These are phyloP conservation scores for Zoroaster sp. DNA, from an alignment of 53 echinoderm and acorn worm genomes.

Conservation along the genomic window DNA sequence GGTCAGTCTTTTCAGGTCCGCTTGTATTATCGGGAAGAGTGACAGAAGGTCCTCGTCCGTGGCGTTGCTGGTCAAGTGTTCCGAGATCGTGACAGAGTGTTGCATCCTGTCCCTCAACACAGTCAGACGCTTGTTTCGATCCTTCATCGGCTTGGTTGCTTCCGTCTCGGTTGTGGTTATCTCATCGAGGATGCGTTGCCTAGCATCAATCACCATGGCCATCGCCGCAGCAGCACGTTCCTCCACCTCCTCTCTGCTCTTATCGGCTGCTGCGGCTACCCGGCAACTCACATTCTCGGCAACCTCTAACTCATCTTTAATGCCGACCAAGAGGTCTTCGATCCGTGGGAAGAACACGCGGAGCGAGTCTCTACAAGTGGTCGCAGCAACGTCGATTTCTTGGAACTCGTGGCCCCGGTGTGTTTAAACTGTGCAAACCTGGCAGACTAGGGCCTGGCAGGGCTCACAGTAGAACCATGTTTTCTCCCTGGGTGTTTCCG, in stretches of 20 bases:
- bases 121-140: no score
- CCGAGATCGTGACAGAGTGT: neutral
- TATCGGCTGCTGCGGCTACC: neutral
- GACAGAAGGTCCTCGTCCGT: no score
- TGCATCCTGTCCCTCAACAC: no score
- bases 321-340: neutral
- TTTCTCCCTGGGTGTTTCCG: neutral
- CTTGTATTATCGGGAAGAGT: neutral
- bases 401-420: constrained; percentile 16
- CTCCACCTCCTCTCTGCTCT: no score
- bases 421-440: constrained; percentile 31
- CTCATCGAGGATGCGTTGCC: constrained; percentile 15
- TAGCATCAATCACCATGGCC: constrained; percentile 8
- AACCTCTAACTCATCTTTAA: neutral
- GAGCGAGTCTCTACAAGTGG: neutral
- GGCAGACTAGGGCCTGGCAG: constrained; percentile 62
- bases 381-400: neutral
- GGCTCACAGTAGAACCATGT: constrained; percentile 54
- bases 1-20: neutral
- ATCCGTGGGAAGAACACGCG: neutral
- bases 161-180: neutral
- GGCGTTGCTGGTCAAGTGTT: no score
- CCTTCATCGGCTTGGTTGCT: neutral
- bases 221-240: no score
- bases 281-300: neutral